A percentile compares a stretch with the other conserved stretches of the same genome.
Evolutionary conservation across 2,888 invertebrate genomes (phyloP).

Genomic region (Coelinius sp.): DNA sequence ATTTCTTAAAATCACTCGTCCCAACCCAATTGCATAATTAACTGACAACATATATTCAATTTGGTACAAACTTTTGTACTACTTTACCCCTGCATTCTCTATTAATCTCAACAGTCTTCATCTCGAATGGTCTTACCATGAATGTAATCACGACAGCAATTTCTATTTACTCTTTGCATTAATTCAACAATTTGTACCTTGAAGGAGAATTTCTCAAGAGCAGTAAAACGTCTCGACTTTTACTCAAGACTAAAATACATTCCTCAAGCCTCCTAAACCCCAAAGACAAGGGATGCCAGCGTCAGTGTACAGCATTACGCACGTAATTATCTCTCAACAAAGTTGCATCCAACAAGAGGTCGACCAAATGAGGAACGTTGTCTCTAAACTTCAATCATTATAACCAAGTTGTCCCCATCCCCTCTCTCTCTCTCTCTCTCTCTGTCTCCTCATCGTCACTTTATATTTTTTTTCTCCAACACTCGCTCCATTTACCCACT

Average conservation of each 20-base stretch:
- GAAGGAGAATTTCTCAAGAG: background rate
- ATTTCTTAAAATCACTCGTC: too few relatives aligned
- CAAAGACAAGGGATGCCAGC: background rate
- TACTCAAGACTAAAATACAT: background rate
- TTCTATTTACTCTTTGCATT: background rate
- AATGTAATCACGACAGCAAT: background rate
- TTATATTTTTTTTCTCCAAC: background rate
- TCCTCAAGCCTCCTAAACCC: background rate
- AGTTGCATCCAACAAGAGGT: conserved; percentile 5
- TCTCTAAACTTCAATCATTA: conserved; percentile 62
- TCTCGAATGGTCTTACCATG: background rate
- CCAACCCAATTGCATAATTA: too few relatives aligned
- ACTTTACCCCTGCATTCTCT: background rate
- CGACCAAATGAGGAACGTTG: conserved; percentile 30
- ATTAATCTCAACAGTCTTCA: background rate
- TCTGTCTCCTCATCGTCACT: conserved; percentile 10
- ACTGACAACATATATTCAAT: background rate
- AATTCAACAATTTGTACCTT: background rate
- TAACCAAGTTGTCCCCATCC: conserved; percentile 58
- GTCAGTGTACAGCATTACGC: conserved; percentile 27
- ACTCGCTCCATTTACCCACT: background rate
- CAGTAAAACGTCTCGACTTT: background rate
- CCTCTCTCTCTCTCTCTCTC: too few relatives aligned
- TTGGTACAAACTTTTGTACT: background rate
- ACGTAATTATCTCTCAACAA: conserved; percentile 49